These are phyloP conservation scores for Seriola quinqueradiata DNA, from an alignment of 2,113 vertebrate genomes.

Conservation along the genomic window DNA sequence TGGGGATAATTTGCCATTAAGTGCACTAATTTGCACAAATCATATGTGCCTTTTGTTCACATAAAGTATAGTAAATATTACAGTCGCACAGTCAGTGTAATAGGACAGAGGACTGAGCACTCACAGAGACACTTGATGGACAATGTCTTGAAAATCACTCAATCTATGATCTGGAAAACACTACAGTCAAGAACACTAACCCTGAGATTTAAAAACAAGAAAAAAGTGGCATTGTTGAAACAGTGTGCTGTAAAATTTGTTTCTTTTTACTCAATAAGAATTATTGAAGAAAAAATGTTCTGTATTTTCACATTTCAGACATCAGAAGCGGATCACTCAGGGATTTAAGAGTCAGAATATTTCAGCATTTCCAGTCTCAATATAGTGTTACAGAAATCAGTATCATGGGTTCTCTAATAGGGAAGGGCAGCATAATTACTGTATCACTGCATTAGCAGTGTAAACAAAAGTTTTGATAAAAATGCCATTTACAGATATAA, in stretches of 20 bases:
- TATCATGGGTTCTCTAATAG: conserved; percentile 11
- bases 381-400: conserved; percentile 27
- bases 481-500: conserved; percentile 24
- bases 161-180: not conserved
- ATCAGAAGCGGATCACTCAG: conserved; percentile 62
- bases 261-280: conserved; percentile 31
- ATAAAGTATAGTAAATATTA: conserved; percentile 19
- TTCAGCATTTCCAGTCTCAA: conserved; percentile 29
- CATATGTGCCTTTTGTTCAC: conserved; percentile 39
- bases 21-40: conserved; percentile 58
- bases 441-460: conserved; percentile 22
- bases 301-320: conserved; percentile 40
- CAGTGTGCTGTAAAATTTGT: not conserved
- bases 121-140: conserved; percentile 44
- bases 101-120: conserved; percentile 1
- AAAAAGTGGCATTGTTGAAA: conserved; percentile 2
- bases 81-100: conserved; percentile 20
- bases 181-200: not conserved
- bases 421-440: conserved; percentile 26
- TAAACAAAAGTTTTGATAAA: conserved; percentile 23
- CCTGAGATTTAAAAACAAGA: not conserved
- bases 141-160: conserved; percentile 15
- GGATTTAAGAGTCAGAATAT: conserved; percentile 55
- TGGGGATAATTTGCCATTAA: conserved; percentile 48
- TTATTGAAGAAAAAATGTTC: conserved; percentile 16